phyloP scores from a whole-genome alignment of 2,797 vertebrate genomes.

The Sciurus carolinensis region DNA sequence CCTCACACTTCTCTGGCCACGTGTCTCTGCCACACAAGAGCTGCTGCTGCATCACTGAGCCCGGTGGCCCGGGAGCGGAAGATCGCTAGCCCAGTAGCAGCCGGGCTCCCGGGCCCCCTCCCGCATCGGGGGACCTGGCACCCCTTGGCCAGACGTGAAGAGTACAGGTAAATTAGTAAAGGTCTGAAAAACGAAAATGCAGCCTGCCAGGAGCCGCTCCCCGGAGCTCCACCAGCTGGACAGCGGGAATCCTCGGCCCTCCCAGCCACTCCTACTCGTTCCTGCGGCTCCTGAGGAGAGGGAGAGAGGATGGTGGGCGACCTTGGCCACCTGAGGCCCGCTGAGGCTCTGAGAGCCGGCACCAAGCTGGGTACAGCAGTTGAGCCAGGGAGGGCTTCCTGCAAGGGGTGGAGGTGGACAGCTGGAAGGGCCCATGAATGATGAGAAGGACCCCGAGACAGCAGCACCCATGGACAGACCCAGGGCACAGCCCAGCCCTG shows the following conservation, averaged over 20 bases:
- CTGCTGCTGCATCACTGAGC: too few relatives aligned
- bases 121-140: rapidly evolving
- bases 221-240: rapidly evolving
- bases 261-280: not conserved
- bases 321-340: too few relatives aligned
- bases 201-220: not conserved
- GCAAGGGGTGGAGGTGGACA: not conserved
- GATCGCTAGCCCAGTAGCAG: not conserved
- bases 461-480: not conserved
- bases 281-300: not conserved
- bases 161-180: not conserved
- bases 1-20: not conserved
- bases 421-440: rapidly evolving
- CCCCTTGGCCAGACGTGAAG: rapidly evolving
- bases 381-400: not conserved
- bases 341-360: not conserved
- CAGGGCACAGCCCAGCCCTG: not conserved
- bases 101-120: not conserved
- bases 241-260: rapidly evolving
- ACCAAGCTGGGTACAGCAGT: not conserved
- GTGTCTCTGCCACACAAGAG: not conserved
- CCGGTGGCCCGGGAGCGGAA: rapidly evolving
- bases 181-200: not conserved
- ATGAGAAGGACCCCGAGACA: rapidly evolving
- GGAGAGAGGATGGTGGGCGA: not conserved